Conservation (phyloP, 2,797 vertebrate species). For the Syndactyla subalaris region DNA sequence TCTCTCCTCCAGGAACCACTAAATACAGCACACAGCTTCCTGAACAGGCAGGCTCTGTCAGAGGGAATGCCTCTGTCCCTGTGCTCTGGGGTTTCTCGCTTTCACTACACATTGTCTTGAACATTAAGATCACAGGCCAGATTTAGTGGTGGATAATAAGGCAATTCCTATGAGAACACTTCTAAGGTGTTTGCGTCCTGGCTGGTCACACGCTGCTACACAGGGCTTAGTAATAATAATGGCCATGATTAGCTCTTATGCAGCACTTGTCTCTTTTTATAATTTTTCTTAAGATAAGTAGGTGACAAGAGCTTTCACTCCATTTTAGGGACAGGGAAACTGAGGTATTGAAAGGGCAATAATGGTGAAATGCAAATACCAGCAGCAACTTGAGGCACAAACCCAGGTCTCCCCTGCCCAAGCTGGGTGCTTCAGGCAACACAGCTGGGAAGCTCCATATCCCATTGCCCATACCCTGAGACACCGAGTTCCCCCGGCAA, state of each 20-base stretch:
- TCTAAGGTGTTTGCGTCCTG: neutral
- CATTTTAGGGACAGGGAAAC: neutral
- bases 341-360: neutral
- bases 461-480: neutral
- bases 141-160: neutral
- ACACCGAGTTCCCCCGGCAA: neutral
- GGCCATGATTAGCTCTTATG: neutral
- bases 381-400: neutral
- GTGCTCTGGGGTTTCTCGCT: neutral
- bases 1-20: neutral
- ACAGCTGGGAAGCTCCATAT: conserved; percentile 7
- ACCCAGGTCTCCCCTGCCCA: neutral
- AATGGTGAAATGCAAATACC: neutral
- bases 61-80: neutral
- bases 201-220: neutral
- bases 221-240: neutral
- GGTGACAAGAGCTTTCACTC: neutral
- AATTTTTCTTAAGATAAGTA: neutral
- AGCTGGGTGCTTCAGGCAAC: neutral
- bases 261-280: neutral
- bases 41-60: neutral
- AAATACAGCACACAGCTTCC: neutral
- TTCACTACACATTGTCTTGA: neutral
- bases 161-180: neutral
- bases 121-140: neutral